Conservation (phyloP, 2,888 invertebrate species). For the Bedellia somnulentella region DNA sequence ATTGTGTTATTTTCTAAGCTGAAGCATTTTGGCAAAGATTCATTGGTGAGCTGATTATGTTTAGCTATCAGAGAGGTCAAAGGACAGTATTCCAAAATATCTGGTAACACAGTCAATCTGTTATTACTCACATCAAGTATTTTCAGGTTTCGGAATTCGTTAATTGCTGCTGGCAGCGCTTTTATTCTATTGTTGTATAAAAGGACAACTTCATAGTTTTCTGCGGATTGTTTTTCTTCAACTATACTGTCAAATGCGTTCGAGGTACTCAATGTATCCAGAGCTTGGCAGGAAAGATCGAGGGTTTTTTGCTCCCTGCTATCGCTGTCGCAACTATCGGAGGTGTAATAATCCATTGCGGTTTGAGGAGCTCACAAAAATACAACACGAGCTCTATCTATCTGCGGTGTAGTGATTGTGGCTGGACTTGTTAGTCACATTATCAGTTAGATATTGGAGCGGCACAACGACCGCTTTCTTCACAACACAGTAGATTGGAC, state of each 20-base stretch:
- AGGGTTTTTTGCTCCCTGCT: constrained; percentile 70
- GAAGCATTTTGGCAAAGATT: constrained; percentile 87
- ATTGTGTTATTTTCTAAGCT: constrained; percentile 63
- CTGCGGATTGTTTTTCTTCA: constrained; percentile 59
- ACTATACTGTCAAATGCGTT: constrained; percentile 63
- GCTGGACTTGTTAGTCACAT: constrained; percentile 21
- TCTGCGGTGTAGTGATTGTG: no score
- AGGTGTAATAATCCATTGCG: constrained; percentile 81
- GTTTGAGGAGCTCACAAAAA: no score
- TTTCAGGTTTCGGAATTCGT: constrained; percentile 72
- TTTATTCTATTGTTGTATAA: constrained; percentile 85
- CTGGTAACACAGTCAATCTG: constrained; percentile 74
- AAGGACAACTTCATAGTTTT: constrained; percentile 72
- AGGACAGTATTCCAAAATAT: constrained; percentile 73
- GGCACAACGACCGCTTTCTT: no score
- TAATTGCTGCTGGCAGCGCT: constrained; percentile 65
- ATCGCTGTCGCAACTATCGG: constrained; percentile 83
- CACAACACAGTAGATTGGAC: no score
- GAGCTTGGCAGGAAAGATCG: constrained; percentile 57
- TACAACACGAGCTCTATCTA: no score
- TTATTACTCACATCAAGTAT: constrained; percentile 88
- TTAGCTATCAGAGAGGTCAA: constrained; percentile 81
- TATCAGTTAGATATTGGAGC: constrained; percentile 13
- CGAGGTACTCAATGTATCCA: constrained; percentile 62
- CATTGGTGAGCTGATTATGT: constrained; percentile 83